Conservation (phyloP, 2,113 vertebrate species). For the Mirza zaza region DNA sequence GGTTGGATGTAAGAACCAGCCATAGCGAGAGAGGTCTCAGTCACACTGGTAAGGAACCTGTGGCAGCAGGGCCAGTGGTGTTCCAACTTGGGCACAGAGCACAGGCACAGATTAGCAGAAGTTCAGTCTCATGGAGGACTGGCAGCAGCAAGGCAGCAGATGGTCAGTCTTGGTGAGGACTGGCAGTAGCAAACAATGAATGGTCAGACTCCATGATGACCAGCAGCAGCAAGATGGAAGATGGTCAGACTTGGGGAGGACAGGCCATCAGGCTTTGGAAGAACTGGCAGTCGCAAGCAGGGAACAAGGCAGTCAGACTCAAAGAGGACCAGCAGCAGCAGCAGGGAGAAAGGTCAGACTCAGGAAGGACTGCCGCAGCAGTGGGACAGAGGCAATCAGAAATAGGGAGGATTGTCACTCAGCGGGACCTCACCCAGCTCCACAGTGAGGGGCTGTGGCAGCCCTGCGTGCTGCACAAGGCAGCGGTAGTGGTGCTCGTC, state of each 20-base stretch:
- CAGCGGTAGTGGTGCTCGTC: slow-evolving; percentile 67
- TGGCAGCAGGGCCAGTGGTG: background rate
- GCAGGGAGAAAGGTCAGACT: background rate
- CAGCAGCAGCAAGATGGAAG: background rate
- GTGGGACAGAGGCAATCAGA: background rate
- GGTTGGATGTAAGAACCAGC: background rate
- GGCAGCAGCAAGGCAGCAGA: background rate
- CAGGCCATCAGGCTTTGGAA: background rate
- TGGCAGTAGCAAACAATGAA: background rate
- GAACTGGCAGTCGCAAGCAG: too few relatives aligned
- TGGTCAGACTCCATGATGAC: background rate
- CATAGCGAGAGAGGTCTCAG: background rate
- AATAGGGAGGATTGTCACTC: too few relatives aligned
- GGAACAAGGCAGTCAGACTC: background rate
- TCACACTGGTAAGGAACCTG: background rate
- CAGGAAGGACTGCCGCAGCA: background rate
- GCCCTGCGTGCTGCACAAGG: slow-evolving; percentile 55
- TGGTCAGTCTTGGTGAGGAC: background rate
- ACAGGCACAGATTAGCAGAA: background rate
- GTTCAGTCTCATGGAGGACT: background rate
- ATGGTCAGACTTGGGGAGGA: background rate
- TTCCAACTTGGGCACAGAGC: background rate
- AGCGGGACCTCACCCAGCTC: slow-evolving; percentile 58
- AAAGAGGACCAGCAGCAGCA: background rate
- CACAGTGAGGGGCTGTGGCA: slow-evolving; percentile 40